Conservation (phyloP, 2,797 vertebrate species). For the Anniella stebbinsi region DNA sequence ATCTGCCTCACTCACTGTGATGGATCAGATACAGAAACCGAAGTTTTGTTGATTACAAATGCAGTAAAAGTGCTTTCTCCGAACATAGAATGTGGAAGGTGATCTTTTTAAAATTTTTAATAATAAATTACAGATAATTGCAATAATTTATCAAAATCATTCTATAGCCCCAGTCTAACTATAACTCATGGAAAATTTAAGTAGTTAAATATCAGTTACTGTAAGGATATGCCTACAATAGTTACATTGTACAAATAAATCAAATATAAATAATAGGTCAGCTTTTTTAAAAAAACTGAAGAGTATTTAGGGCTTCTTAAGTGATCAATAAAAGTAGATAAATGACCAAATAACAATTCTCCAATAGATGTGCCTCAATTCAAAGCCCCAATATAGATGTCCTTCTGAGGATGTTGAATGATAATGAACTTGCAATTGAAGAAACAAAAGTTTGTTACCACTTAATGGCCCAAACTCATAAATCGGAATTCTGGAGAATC, state of each 20-base stretch:
- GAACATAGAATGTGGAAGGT: conserved; percentile 86
- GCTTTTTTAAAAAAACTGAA: background rate
- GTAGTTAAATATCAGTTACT: no score
- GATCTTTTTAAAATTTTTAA: conserved; percentile 48
- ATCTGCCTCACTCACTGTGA: conserved; percentile 94
- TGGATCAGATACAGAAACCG: conserved; percentile 88
- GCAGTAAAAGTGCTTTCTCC: conserved; percentile 85
- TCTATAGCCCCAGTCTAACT: no score
- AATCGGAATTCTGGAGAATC: background rate
- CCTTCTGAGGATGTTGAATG: background rate
- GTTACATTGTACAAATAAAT: no score
- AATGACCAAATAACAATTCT: no score
- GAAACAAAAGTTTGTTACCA: background rate
- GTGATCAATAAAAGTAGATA: background rate
- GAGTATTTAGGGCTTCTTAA: background rate
- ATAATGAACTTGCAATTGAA: background rate
- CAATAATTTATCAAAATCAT: no score
- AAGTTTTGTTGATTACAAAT: conserved; percentile 87
- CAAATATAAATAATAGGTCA: no score
- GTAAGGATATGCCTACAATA: no score
- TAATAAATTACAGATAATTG: no score
- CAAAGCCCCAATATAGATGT: background rate
- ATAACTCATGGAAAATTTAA: no score
- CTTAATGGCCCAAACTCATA: background rate
- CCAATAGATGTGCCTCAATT: background rate